Base-by-base conservation (phyloP, 1,140 invertebrate species). In the Heterodera carotae region DNA sequence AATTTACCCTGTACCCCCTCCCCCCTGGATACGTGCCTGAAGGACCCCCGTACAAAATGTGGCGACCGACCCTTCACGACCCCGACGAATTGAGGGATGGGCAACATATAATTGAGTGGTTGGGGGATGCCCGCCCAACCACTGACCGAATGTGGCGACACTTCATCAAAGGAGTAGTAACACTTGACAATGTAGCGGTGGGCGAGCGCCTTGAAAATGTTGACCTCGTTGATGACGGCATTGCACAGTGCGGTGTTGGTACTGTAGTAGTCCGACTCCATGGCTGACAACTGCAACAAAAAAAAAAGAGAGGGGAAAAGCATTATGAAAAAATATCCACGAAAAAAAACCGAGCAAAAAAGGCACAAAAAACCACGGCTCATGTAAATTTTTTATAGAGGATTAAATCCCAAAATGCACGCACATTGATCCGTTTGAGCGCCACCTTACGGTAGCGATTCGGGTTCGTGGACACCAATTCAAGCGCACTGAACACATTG, bases 131-230 rank as follows among this genome's bases (percentile, higher is more conserved):
- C n/a, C n/a, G n/a, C 36, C 39, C 39, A 43, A 2, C 0, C 6
- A 12, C 36, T 12, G 1, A 48, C 73, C n/a, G 62, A 33, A 27
- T 22, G 31, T n/a, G 25, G 73, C 8, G 56, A 60, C 1, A 53
- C 7, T 10, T 78, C 75, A 25, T 79, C 36, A 69, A 76, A 78
- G 31, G 75, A 66, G 36, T 74, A 39, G 36, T 33, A 76, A 31
- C 77, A 78, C 31, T 77, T 64, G 22, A 78, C 77, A 48, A 78
- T 77, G 56, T 78, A 79, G 39, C 34, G 7, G 39, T 78, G 76
- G 5, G 64, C 18, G 25, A 78, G 69, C 48, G 34, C 2, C 25
- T 62, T 79, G 48, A 78, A 78, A 15, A 78, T 18, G 27, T 77
- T 69, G 36, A 78, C 59, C 64, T 78, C 77, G 60, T 77, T 75